Percentiles rank a stretch among this genome's conserved stretches.
Evolutionary conservation across 2,113 vertebrate species (phyloP).

Genomic region (Meles meles): DNA sequence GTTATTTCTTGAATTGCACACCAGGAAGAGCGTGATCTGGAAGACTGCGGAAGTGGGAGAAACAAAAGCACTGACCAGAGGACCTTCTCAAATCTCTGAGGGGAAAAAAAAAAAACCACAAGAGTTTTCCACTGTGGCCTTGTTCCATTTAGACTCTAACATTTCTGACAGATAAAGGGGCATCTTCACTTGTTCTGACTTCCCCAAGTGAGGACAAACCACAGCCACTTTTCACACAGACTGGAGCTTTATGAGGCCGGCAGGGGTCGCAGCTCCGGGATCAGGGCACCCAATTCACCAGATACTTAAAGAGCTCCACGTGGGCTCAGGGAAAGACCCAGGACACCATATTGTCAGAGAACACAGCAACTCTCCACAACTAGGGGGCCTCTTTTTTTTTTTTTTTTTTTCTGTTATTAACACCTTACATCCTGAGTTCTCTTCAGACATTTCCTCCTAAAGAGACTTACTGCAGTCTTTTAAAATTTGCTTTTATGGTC

Average conservation of each 20-base stretch:
- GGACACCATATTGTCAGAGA: not conserved
- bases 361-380: not conserved
- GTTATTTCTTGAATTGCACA: slow-evolving; percentile 15
- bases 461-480: not conserved
- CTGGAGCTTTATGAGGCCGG: not conserved
- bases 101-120: fast-evolving
- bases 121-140: not conserved
- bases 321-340: not conserved
- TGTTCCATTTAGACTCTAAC: not conserved
- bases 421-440: not conserved
- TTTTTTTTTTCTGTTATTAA: not conserved
- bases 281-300: not conserved
- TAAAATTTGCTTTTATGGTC: not conserved
- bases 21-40: not conserved
- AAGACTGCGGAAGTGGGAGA: not conserved
- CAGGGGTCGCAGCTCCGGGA: not conserved
- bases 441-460: not conserved
- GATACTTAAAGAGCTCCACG: not conserved
- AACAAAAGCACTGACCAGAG: not conserved
- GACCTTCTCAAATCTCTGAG: not conserved
- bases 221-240: not conserved
- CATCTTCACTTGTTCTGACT: not conserved
- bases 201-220: not conserved
- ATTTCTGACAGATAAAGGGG: not conserved
- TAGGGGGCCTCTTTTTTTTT: not conserved